Evolutionary conservation across 1,140 invertebrate species (phyloP), one percentile per base, ranked within the genome.

Genomic region (Platyscapa corneri): DNA sequence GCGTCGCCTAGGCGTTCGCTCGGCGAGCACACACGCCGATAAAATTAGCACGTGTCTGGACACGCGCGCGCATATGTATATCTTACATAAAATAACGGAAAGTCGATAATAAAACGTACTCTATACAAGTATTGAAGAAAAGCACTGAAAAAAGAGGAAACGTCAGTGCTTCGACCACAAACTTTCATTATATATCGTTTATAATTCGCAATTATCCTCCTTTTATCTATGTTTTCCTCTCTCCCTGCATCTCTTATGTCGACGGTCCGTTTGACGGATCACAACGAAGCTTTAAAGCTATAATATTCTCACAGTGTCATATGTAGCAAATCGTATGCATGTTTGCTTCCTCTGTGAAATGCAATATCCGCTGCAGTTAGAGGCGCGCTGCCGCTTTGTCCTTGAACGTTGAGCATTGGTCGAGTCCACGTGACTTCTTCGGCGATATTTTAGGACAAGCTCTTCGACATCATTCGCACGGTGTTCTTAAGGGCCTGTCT

Each of bases 401-500:
- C 76, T 65, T 79, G 76, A 76, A 32, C n/a, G 18, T 56, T 60
- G 65, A 74, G 64, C 75, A 84, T 84, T 84, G 49, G 83, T 88
- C 82, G 77, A 86, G 56, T 77, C 74, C 76, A 65, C 64, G 75
- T 85, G 84, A 56, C 86, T 78, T 80, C 86, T 88, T 78, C 77
- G 56, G 90, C 92, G 42, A 92, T 91, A 94, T 64, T 53, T 86
- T 83, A 86, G 76, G 85, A 83, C 56, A 96, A 96, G 75, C 96
- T 95, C 94, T 97, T 97, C 77, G 96, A 97, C 96, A 97, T 97
- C 97, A 97, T 97, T 88, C 97, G 94, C 67, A 97, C 97, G 18
- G 98, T 98, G 93, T 99, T 99, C 92, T 99, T 99, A 64, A 99
- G 94, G 0, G 98, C 98, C 93, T 99, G 98, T 87, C 98, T 95